Base-by-base conservation (phyloP, 2,113 vertebrate species). In the Oceanodroma tethys region DNA sequence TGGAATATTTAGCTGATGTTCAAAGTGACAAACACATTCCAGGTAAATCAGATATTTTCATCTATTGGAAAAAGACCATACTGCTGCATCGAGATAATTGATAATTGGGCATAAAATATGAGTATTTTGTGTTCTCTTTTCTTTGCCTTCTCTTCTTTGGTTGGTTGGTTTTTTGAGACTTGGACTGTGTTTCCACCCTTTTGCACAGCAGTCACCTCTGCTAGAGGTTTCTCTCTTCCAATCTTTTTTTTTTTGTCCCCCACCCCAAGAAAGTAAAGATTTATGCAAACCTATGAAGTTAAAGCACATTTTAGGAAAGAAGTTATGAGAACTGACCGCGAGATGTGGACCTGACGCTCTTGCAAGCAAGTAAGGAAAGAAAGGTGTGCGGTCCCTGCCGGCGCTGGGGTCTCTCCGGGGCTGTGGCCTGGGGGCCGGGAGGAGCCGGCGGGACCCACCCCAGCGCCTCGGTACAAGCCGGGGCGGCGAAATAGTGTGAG, bases 381-480 rank as follows among this genome's bases (percentile, higher is more conserved):
- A 59, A 20, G 52, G n/a, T 36, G 25, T 7, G 19, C 26, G 11
- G 43, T 55, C 30, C 29, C 10, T 48, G 73, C 60, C 0, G 3
- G 62, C 29, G 14, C 40, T 0, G 1, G 42, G 52, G 30, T 45
- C 52, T 36, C 21, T 59, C 45, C 25, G 2, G 2, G 16, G 8
- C 48, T 29, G 45, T 16, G 27, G 30, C 16, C 4, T 6, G 22
- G 26, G 26, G 27, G 22, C 26, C 1, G 2, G 34, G 22, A 74
- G 75, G 18, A 34, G 30, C 40, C 0, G 0, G 40, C 0, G 1
- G 29, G 60, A 84, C 47, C 9, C 36, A 60, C 8, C 22, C 26
- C 9, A 48, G 27, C 2, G 0, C 27, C 66, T 73, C 1, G 0
- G 10, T 36, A 23, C 15, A 22, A 45, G 60, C 30, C 2, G 2